Conservation (phyloP, 2,113 vertebrate genomes). For the Maccullochella peelii region DNA sequence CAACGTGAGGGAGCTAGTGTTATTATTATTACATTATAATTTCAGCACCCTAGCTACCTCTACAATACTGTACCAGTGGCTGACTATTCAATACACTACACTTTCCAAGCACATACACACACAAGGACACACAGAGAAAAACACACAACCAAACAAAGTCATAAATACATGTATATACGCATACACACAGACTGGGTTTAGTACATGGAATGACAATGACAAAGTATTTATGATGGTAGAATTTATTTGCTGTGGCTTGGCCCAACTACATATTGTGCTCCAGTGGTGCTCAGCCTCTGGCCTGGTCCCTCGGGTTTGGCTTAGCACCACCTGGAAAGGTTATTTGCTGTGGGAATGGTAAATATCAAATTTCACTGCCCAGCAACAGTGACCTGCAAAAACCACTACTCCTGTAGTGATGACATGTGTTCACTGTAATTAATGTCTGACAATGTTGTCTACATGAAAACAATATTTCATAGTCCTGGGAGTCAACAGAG, state of each 20-base stretch:
- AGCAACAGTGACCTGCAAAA: conserved; percentile 29
- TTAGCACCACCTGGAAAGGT: conserved; percentile 55
- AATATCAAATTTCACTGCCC: conserved; percentile 36
- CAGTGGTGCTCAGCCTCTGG: conserved; percentile 54
- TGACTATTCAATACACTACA: conserved; percentile 26
- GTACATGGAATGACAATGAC: conserved; percentile 28
- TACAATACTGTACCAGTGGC: conserved; percentile 7
- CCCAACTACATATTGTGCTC: conserved; percentile 42
- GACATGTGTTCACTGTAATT: conserved; percentile 33
- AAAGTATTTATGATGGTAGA: conserved; percentile 33
- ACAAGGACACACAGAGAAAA: background rate
- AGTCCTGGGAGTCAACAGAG: background rate
- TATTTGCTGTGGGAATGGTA: conserved; percentile 39
- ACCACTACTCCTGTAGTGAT: background rate
- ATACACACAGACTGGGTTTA: background rate
- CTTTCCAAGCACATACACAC: conserved; percentile 9
- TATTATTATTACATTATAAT: conserved; percentile 62
- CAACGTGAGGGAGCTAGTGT: conserved; percentile 26
- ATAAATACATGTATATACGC: background rate
- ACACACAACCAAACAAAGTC: background rate
- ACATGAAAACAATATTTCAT: background rate
- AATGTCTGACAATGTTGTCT: background rate
- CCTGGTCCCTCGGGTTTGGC: conserved; percentile 36
- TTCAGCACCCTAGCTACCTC: conserved; percentile 24
- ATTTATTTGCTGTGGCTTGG: conserved; percentile 47